Percentiles rank a stretch among this genome's conserved stretches.
Evolutionary conservation across 2,113 vertebrate genomes (phyloP).

Genomic region (Bufo bufo): DNA sequence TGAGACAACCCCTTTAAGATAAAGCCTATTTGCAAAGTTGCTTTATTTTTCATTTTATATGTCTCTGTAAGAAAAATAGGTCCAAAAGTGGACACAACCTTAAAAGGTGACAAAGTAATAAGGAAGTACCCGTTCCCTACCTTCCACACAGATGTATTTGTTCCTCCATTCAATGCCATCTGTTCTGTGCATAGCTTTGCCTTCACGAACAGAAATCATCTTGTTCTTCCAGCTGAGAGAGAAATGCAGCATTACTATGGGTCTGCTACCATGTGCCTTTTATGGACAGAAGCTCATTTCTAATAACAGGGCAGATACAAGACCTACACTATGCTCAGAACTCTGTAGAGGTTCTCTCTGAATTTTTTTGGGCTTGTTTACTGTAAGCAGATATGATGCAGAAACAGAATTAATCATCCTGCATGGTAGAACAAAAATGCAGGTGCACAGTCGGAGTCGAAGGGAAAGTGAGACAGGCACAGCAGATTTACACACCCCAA

Average conservation of each 20-base stretch:
- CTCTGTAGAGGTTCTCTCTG: neutral
- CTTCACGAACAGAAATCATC: conserved; percentile 92
- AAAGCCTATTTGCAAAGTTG: too few relatives aligned
- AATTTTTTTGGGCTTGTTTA: too few relatives aligned
- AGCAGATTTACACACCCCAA: too few relatives aligned
- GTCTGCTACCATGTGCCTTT: neutral
- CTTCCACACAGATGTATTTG: conserved; percentile 96
- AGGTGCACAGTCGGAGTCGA: too few relatives aligned
- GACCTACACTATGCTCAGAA: neutral
- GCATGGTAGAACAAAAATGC: too few relatives aligned
- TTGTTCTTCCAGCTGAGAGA: conserved; percentile 82
- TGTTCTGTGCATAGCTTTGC: conserved; percentile 80
- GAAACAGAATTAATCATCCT: too few relatives aligned
- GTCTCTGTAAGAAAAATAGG: too few relatives aligned
- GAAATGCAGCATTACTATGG: conserved; percentile 37
- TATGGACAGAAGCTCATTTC: neutral
- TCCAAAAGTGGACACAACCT: too few relatives aligned
- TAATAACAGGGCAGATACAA: neutral
- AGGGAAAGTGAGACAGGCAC: too few relatives aligned
- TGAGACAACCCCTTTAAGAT: too few relatives aligned
- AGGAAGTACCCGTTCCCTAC: conserved; percentile 68
- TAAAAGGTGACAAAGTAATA: neutral
- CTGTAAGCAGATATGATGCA: too few relatives aligned
- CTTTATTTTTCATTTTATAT: too few relatives aligned
- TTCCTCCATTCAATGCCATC: conserved; percentile 84